Percentiles rank a stretch among this genome's conserved stretches.
These are phyloP conservation scores for Phrynosoma platyrhinos DNA, from an alignment of 2,113 vertebrate genomes.

Conservation along the genomic window DNA sequence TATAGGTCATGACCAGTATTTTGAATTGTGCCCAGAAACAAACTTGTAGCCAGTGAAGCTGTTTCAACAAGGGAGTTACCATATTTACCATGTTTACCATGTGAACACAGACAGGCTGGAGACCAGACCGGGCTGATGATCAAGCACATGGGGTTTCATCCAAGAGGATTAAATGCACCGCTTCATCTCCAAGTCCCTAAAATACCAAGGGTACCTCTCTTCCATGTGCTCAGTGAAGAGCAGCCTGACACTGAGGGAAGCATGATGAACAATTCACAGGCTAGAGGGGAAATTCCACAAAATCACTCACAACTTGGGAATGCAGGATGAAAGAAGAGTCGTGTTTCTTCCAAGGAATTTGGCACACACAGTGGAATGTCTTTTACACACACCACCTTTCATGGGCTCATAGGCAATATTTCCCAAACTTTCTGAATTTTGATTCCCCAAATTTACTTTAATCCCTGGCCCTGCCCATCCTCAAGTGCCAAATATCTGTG, in stretches of 20 bases:
- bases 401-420: constrained; percentile 19
- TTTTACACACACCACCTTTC: constrained; percentile 27
- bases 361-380: constrained; percentile 31
- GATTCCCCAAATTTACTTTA: neutral
- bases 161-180: neutral
- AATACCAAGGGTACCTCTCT: neutral
- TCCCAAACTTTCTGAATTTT: neutral
- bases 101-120: neutral
- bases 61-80: too few relatives aligned
- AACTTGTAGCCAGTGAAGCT: too few relatives aligned
- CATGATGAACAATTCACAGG: constrained; percentile 7
- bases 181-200: neutral
- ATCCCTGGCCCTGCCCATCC: neutral
- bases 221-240: constrained; percentile 20
- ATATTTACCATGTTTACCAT: neutral
- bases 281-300: constrained; percentile 53
- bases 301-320: constrained; percentile 6
- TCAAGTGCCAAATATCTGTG: neutral
- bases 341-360: constrained; percentile 12
- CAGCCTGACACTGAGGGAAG: constrained; percentile 47
- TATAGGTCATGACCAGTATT: too few relatives aligned
- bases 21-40: too few relatives aligned
- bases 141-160: neutral
- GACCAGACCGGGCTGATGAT: neutral
- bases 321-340: constrained; percentile 27